Conservation (phyloP, 1,140 invertebrate genomes). For the Cherax quadricarinatus region DNA sequence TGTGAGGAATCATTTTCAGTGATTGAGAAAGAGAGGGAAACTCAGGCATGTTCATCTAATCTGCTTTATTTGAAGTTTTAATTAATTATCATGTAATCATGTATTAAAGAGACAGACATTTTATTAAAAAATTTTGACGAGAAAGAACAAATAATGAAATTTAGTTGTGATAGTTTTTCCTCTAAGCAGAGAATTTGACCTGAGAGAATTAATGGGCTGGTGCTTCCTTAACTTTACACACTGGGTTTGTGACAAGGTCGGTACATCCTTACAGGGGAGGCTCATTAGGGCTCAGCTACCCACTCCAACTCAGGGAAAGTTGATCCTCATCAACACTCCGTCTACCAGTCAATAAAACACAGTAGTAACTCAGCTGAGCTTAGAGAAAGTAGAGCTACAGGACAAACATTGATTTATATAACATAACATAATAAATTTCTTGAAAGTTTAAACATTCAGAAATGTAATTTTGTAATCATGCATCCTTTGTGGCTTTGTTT, state of each 20-base stretch:
- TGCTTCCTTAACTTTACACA: slow-evolving; percentile 8
- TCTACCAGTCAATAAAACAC: slow-evolving; percentile 56
- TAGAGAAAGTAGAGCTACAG: slow-evolving; percentile 46
- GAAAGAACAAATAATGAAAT: neutral
- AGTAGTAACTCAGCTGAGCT: slow-evolving; percentile 36
- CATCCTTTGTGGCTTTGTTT: slow-evolving; percentile 11
- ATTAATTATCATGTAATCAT: neutral
- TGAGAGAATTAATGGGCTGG: neutral
- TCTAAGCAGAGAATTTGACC: neutral
- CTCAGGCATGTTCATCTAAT: neutral
- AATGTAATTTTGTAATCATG: neutral
- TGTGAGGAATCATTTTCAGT: neutral
- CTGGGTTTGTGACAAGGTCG: slow-evolving; percentile 60
- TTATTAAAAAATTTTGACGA: neutral
- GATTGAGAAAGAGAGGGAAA: neutral
- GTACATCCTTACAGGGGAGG: slow-evolving; percentile 63
- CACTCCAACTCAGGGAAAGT: slow-evolving; percentile 66
- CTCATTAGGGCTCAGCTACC: slow-evolving; percentile 62
- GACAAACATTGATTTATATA: slow-evolving; percentile 29
- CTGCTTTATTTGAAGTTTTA: neutral
- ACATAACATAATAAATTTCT: neutral
- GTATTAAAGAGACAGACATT: neutral
- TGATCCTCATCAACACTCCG: slow-evolving; percentile 68
- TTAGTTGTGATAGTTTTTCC: neutral
- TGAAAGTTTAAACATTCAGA: neutral